Evolutionary conservation across 1,140 invertebrate genomes (phyloP), one percentile per base, ranked within the genome.

Genomic region (Aphaenogaster floridana): DNA sequence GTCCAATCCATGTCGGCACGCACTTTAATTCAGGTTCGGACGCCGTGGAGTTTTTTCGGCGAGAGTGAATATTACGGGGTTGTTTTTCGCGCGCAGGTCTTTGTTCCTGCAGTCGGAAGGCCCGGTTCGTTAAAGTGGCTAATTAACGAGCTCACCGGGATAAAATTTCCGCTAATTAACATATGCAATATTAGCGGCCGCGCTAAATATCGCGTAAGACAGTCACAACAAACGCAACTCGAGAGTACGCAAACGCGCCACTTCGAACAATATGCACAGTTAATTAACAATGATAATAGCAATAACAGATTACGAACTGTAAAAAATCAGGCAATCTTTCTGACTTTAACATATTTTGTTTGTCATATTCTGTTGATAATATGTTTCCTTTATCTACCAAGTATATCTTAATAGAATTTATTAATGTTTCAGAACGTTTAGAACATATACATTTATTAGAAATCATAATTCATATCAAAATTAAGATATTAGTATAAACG

Each of bases 1-100:
- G 48, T 13, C 42, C 80, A 61, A 61, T 63, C 68, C 2, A 34
- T 34, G 68, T 61, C 42, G 54, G 0, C 69, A 52, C 45, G 80
- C 52, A 76, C 69, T 84, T 84, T 84, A 71, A 84, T 84, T 84
- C 42, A 11, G 69, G n/a, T 59, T 48, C n/a, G 21, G 66, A 28
- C 13, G 2, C 42, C 28, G 36, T 54, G 50, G n/a, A 63, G 36
- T 61, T 84, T 28, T 71, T 15, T 9, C 39, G 11, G 2, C 0
- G 28, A 52, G 61, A n/a, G 54, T 39, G 42, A 74, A 74, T 74
- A 74, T 84, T 84, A 63, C 28, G 21, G 8, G 39, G 2, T 36
- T 13, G 7, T 34, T 81, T 81, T 59, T 71, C 36, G 13, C 34
- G n/a, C 15, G 5, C 50, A 0, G 3, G 5, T n/a, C 15, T 54